Evolutionary conservation across 2,797 vertebrate species (phyloP).

Genomic region (Crocidura indochinensis): DNA sequence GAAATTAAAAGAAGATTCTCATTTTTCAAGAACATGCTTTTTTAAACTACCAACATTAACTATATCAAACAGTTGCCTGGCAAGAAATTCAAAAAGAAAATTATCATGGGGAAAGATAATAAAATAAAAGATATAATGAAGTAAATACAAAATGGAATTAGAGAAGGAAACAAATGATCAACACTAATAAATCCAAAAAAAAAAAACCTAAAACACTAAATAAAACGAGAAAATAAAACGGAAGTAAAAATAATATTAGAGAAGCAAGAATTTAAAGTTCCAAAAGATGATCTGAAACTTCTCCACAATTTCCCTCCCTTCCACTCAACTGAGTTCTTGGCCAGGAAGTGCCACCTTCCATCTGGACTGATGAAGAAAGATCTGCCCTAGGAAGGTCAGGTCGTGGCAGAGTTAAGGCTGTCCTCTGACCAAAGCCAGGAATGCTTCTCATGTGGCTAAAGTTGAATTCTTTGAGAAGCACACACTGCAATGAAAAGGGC

Average conservation of each 20-base stretch:
- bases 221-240: not conserved
- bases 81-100: not conserved
- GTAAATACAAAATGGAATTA: constrained; percentile 12
- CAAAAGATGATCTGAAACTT: not conserved
- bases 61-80: not conserved
- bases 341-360: not conserved
- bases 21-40: not conserved
- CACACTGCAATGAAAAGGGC: not conserved
- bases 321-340: too few species aligned
- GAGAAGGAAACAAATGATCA: not conserved
- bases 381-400: not conserved
- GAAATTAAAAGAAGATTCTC: constrained; percentile 5
- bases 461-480: not conserved
- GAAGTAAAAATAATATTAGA: constrained; percentile 3
- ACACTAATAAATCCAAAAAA: constrained; percentile 4
- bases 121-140: not conserved
- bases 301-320: not conserved
- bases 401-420: not conserved
- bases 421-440: not conserved
- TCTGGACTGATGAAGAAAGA: too few species aligned
- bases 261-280: not conserved
- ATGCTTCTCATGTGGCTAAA: not conserved
- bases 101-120: not conserved
- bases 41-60: not conserved
- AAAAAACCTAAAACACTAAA: constrained; percentile 10